Conservation (phyloP, 2,888 invertebrate species). For the Acleris literana region DNA sequence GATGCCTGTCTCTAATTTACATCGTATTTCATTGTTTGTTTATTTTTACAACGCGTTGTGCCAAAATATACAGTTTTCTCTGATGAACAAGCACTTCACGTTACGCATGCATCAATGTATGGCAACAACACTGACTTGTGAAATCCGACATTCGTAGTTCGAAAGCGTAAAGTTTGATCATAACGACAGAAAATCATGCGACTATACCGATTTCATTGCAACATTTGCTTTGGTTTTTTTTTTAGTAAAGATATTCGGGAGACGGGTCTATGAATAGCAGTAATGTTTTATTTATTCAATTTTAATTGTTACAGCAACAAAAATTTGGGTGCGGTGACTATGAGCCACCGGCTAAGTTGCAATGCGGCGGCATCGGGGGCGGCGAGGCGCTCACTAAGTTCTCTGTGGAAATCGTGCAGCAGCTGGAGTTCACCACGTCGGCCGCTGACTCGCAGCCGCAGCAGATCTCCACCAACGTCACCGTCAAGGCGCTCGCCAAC, state of each 20-base stretch:
- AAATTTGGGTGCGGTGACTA: slow-evolving; percentile 90
- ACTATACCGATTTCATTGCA: slow-evolving; percentile 23
- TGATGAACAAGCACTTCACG: slow-evolving; percentile 8
- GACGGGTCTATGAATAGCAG: not conserved
- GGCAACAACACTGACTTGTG: slow-evolving; percentile 24
- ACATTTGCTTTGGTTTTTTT: slow-evolving; percentile 29
- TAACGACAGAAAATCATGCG: slow-evolving; percentile 28
- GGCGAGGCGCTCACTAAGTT: slow-evolving; percentile 87
- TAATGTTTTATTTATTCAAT: slow-evolving; percentile 44
- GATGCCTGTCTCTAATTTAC: too few relatives aligned
- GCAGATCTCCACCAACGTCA: slow-evolving; percentile 96
- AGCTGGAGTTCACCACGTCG: slow-evolving; percentile 94
- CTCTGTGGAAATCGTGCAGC: slow-evolving; percentile 96
- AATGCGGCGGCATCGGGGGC: slow-evolving; percentile 77
- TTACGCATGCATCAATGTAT: slow-evolving; percentile 21
- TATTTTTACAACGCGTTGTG: not conserved
- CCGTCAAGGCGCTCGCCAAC: slow-evolving; percentile 88
- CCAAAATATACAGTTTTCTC: not conserved
- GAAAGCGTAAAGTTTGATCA: slow-evolving; percentile 33
- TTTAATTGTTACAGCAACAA: slow-evolving; percentile 88
- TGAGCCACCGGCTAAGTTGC: slow-evolving; percentile 90
- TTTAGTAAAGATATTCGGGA: not conserved
- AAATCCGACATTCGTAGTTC: slow-evolving; percentile 34
- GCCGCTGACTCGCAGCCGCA: slow-evolving; percentile 94
- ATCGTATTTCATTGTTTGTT: not conserved